These are phyloP conservation scores for Cyprinus carpio DNA, from an alignment of 2,113 vertebrate species.

Conservation along the genomic window DNA sequence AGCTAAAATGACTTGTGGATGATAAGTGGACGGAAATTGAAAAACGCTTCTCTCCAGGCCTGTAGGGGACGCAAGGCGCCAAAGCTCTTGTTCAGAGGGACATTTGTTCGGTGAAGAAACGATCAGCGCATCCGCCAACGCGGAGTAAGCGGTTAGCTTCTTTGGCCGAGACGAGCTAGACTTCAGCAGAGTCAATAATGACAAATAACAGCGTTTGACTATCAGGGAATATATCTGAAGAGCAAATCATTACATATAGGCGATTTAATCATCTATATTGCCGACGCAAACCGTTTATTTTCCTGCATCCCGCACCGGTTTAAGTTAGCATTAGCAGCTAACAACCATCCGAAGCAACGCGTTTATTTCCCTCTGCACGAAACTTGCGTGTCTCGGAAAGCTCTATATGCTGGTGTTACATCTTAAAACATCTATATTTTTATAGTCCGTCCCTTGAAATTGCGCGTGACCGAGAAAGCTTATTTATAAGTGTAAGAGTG, in stretches of 20 bases:
- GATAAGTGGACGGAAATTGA: neutral
- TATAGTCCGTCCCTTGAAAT: neutral
- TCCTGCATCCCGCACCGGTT: neutral
- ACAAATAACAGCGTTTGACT: neutral
- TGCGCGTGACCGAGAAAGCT: neutral
- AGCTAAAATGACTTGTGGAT: neutral
- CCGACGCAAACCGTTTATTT: neutral
- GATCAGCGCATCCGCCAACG: conserved; percentile 29
- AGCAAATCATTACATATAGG: neutral
- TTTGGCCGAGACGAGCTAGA: neutral
- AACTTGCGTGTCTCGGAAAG: neutral
- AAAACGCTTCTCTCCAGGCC: neutral
- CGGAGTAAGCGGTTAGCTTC: conserved; percentile 26
- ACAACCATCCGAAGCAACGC: neutral
- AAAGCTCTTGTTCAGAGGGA: neutral
- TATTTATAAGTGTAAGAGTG: neutral
- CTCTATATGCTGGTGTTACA: neutral
- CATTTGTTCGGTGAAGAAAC: neutral
- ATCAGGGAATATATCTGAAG: neutral
- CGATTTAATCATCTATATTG: neutral
- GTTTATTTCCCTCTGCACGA: neutral
- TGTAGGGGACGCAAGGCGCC: neutral
- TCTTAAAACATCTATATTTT: neutral
- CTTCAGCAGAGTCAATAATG: neutral
- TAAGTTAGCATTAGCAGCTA: conserved; percentile 40